Conservation (phyloP, 2,888 invertebrate species). For the Napeogenes inachia region DNA sequence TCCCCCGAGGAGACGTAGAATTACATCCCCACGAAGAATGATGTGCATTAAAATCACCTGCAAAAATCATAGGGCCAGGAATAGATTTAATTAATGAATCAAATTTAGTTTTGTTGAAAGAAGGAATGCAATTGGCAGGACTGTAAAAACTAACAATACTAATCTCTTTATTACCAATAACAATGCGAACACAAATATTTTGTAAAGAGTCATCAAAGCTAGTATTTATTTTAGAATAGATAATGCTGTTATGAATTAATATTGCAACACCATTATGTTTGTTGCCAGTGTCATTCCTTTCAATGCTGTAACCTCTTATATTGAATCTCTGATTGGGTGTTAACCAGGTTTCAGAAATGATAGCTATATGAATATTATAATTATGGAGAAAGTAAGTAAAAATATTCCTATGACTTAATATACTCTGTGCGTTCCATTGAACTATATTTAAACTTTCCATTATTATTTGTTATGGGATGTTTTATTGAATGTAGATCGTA, state of each 20-base stretch:
- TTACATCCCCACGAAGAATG: slow-evolving; percentile 14
- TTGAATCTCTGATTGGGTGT: slow-evolving; percentile 7
- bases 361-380: too few species aligned
- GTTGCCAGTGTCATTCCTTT: slow-evolving; percentile 9
- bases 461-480: too few species aligned
- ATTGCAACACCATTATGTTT: slow-evolving; percentile 16
- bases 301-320: slow-evolving; percentile 7
- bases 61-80: slow-evolving; percentile 9
- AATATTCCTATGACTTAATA: too few species aligned
- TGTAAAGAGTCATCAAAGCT: slow-evolving; percentile 12
- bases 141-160: slow-evolving; percentile 14
- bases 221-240: slow-evolving; percentile 9
- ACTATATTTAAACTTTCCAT: too few species aligned
- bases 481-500: too few species aligned
- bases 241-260: slow-evolving; percentile 9
- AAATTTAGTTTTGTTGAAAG: slow-evolving; percentile 9
- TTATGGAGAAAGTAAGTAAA: too few species aligned
- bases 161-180: not conserved
- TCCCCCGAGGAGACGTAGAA: slow-evolving; percentile 1
- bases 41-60: slow-evolving; percentile 14
- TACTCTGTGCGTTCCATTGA: too few species aligned
- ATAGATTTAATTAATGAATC: slow-evolving; percentile 11
- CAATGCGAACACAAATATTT: slow-evolving; percentile 7
- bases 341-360: not conserved
- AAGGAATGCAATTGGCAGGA: slow-evolving; percentile 11